Percentiles rank a stretch among this genome's conserved stretches.
Evolutionary conservation across 2,888 invertebrate genomes (phyloP).

Genomic region (Amiota communis): DNA sequence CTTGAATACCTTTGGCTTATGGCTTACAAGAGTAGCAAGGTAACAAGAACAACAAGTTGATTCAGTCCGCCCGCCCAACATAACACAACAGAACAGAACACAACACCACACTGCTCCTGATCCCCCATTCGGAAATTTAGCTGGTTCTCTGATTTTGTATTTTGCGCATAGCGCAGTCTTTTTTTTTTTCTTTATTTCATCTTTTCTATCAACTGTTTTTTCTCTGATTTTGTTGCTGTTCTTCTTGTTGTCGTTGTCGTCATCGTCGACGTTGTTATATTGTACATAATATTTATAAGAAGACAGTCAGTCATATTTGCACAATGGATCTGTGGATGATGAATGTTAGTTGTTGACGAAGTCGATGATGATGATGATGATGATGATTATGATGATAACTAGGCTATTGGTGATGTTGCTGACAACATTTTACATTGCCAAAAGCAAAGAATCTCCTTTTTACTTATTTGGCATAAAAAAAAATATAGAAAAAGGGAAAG

Average conservation of each 20-base stretch:
- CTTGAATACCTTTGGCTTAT: conserved; percentile 4
- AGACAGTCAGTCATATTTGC: conserved; percentile 45
- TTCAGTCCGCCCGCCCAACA: too few relatives aligned
- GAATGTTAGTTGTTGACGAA: conserved; percentile 3
- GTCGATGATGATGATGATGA: conserved; percentile 10
- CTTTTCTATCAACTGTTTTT: too few relatives aligned
- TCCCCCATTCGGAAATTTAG: too few relatives aligned
- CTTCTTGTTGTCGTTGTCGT: background rate
- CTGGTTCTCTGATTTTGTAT: conserved; percentile 44
- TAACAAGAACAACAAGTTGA: too few relatives aligned
- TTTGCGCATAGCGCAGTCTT: conserved; percentile 47
- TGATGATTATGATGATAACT: conserved; percentile 1
- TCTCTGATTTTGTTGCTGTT: background rate
- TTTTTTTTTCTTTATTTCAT: too few relatives aligned
- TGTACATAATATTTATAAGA: too few relatives aligned
- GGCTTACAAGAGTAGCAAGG: background rate
- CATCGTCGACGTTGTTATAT: background rate
- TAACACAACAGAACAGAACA: background rate
- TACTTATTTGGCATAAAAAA: too few relatives aligned
- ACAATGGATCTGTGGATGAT: conserved; percentile 42
- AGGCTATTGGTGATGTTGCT: background rate
- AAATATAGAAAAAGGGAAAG: too few relatives aligned
- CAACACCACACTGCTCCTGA: too few relatives aligned
- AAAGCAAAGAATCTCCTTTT: too few relatives aligned
- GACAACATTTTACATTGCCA: background rate